These are phyloP conservation scores for Odontamblyopus lacepedii DNA, from an alignment of 2,797 vertebrate genomes.

Conservation along the genomic window DNA sequence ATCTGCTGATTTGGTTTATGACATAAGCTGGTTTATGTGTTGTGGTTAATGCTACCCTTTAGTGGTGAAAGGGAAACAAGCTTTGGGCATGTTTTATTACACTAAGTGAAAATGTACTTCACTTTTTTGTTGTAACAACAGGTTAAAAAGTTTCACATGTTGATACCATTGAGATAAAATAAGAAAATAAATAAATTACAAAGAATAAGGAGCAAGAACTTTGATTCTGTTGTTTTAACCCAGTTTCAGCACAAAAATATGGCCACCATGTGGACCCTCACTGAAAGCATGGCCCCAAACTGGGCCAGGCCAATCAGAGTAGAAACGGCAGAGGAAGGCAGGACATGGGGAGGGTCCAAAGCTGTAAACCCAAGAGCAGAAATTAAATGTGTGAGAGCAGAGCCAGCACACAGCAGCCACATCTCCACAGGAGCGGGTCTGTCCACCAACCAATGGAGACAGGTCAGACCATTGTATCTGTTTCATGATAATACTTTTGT, in stretches of 20 bases:
- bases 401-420: constrained; percentile 47
- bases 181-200: constrained; percentile 42
- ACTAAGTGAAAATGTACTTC: constrained; percentile 19
- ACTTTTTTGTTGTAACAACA: constrained; percentile 23
- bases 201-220: constrained; percentile 28
- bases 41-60: constrained; percentile 9
- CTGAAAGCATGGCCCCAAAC: constrained; percentile 54
- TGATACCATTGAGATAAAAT: constrained; percentile 45
- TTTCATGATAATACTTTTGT: not conserved
- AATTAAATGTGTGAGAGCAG: constrained; percentile 43
- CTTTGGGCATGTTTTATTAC: not conserved
- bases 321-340: constrained; percentile 31
- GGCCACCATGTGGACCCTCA: constrained; percentile 73
- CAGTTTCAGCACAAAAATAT: constrained; percentile 71
- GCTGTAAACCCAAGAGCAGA: constrained; percentile 31
- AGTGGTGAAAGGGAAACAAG: not conserved
- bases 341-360: constrained; percentile 44
- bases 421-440: constrained; percentile 59
- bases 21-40: constrained; percentile 19
- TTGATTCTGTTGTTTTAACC: constrained; percentile 74
- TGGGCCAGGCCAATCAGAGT: constrained; percentile 56
- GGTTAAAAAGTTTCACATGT: constrained; percentile 38
- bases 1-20: constrained; percentile 18
- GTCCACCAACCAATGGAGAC: constrained; percentile 54
- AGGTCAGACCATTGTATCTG: constrained; percentile 45